These are phyloP conservation scores for Nemapogon koenigi DNA, from an alignment of 2,888 invertebrate species.

Conservation along the genomic window DNA sequence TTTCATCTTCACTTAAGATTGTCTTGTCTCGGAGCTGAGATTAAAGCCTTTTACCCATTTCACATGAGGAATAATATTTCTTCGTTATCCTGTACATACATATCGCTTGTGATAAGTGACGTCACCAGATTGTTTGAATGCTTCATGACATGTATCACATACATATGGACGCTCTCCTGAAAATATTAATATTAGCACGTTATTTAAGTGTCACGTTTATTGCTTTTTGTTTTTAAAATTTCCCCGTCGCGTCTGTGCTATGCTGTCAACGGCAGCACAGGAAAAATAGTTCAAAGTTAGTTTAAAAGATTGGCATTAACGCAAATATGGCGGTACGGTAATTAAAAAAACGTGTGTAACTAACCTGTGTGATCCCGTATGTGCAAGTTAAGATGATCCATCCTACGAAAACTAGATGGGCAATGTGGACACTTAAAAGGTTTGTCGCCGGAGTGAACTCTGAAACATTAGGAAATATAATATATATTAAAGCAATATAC, in stretches of 20 bases:
- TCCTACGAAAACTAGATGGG: slow-evolving; percentile 24
- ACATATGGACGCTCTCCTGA: slow-evolving; percentile 4
- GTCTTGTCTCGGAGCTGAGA: no score
- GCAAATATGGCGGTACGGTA: neutral
- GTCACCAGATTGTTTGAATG: neutral
- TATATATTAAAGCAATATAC: no score
- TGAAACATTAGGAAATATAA: no score
- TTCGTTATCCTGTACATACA: neutral
- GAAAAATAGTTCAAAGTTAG: no score
- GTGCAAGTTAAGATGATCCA: slow-evolving; percentile 26
- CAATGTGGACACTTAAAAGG: slow-evolving; percentile 35
- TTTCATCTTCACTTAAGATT: no score
- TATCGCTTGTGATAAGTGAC: neutral
- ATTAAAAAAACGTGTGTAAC: neutral
- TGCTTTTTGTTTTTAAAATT: no score
- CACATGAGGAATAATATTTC: neutral
- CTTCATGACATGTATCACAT: slow-evolving; percentile 1
- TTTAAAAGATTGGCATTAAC: no score
- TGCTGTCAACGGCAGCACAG: no score
- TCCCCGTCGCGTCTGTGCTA: no score
- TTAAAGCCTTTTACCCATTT: no score
- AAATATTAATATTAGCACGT: neutral
- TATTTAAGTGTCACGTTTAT: no score
- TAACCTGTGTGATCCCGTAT: slow-evolving; percentile 30
- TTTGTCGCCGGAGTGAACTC: slow-evolving; percentile 20